Percentiles rank a stretch among this genome's conserved stretches.
Conservation (phyloP, 2,113 vertebrate species). For the Cyprinodon brontotheroides region DNA sequence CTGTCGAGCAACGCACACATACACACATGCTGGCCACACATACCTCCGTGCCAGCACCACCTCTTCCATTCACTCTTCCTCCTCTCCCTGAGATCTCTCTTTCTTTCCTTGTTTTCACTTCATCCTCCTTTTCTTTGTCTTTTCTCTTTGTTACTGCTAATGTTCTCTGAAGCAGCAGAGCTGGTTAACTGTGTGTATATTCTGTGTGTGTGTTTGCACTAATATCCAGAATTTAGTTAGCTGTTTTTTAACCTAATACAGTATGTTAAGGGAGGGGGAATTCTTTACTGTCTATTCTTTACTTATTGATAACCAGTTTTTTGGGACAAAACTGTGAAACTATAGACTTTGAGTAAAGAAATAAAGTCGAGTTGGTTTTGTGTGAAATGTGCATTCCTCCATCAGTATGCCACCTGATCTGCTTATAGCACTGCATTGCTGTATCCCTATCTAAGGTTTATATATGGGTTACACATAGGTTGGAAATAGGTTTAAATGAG, state of each 20-base stretch:
- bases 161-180: constrained; percentile 26
- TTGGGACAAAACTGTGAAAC: not conserved
- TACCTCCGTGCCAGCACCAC: constrained; percentile 54
- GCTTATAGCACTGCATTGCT: no score
- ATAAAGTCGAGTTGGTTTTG: not conserved
- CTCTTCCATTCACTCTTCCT: constrained; percentile 56
- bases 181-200: constrained; percentile 21
- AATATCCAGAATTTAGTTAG: constrained; percentile 25
- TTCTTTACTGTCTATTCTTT: not conserved
- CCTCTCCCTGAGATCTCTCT: constrained; percentile 44
- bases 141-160: constrained; percentile 13
- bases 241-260: constrained; percentile 10
- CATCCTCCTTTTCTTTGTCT: constrained; percentile 15
- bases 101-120: constrained; percentile 33
- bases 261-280: not conserved
- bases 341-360: not conserved
- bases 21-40: constrained; percentile 35
- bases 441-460: no score
- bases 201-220: not conserved
- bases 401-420: no score
- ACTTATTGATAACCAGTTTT: not conserved
- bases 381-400: not conserved
- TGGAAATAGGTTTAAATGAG: no score
- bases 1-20: constrained; percentile 56
- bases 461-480: no score